Conservation (phyloP, 2,113 vertebrate species). For the Muntiacus reevesi region DNA sequence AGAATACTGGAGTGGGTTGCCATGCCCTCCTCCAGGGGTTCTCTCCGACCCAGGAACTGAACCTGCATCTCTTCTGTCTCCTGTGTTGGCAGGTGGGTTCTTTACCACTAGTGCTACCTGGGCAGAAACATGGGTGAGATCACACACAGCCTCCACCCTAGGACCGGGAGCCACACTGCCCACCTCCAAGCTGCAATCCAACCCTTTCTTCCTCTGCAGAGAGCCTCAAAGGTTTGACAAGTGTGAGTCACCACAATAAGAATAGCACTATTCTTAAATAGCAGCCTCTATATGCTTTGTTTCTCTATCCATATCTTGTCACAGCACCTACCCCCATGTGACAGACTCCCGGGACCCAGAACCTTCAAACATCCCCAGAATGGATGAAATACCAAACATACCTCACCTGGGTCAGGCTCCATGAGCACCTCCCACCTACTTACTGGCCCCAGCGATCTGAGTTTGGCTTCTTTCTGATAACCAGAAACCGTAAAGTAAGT, state of each 20-base stretch:
- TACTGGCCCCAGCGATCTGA: not conserved
- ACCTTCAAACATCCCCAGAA: not conserved
- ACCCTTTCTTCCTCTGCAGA: not conserved
- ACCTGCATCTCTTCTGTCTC: not conserved
- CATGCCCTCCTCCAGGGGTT: not conserved
- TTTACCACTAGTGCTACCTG: not conserved
- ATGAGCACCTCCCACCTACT: rapidly evolving
- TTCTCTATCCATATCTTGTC: not conserved
- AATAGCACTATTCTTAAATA: constrained; percentile 17
- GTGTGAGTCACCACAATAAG: not conserved
- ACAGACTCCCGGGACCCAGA: not conserved
- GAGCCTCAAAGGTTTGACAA: not conserved
- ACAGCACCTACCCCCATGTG: not conserved
- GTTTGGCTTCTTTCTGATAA: not conserved
- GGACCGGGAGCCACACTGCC: not conserved
- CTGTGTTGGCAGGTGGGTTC: not conserved
- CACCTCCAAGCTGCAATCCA: not conserved
- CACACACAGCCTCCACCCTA: no score
- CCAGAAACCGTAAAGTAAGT: not conserved
- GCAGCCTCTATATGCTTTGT: not conserved
- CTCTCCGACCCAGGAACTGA: not conserved
- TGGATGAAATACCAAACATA: not conserved
- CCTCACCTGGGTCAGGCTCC: no score
- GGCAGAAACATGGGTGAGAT: not conserved
- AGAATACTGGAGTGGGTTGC: not conserved